Conservation (phyloP, 2,888 invertebrate genomes). For the Exocentrus adspersus region DNA sequence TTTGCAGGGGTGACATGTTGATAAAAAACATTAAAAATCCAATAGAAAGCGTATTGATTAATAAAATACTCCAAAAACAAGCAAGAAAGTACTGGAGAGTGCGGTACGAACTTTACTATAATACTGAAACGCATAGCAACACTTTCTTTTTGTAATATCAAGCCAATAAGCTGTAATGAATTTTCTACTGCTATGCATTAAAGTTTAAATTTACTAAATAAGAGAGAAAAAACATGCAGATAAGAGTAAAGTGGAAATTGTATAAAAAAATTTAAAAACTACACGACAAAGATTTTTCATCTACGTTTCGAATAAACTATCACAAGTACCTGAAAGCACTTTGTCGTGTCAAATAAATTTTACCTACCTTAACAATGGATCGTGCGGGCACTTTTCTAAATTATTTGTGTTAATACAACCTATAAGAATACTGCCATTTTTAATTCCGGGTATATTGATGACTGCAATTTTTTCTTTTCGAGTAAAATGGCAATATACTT, state of each 20-base stretch:
- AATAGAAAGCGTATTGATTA: conserved; percentile 32
- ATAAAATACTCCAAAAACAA: conserved; percentile 17
- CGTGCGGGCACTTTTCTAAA: conserved; percentile 10
- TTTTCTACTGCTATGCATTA: conserved; percentile 6
- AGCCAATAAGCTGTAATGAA: too few species aligned
- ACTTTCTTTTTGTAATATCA: too few species aligned
- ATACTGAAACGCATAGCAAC: conserved; percentile 15
- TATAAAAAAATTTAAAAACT: conserved; percentile 18
- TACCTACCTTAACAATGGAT: conserved; percentile 22
- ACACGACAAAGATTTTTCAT: conserved; percentile 22
- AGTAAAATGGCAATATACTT: conserved; percentile 19
- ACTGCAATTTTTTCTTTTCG: neutral
- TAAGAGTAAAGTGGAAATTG: conserved; percentile 16
- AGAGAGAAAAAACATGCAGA: conserved; percentile 14
- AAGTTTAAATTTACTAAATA: conserved; percentile 6
- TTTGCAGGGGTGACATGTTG: conserved; percentile 60
- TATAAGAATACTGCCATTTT: conserved; percentile 16
- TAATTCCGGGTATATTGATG: too few species aligned
- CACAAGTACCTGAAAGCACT: conserved; percentile 5
- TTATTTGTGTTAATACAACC: conserved; percentile 3
- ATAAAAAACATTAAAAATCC: conserved; percentile 47
- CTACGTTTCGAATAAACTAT: neutral
- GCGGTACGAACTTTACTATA: neutral
- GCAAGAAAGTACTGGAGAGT: neutral
- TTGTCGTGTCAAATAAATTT: conserved; percentile 15